These are phyloP conservation scores for Fragum sueziense DNA, from an alignment of 2,888 invertebrate species.

Conservation along the genomic window DNA sequence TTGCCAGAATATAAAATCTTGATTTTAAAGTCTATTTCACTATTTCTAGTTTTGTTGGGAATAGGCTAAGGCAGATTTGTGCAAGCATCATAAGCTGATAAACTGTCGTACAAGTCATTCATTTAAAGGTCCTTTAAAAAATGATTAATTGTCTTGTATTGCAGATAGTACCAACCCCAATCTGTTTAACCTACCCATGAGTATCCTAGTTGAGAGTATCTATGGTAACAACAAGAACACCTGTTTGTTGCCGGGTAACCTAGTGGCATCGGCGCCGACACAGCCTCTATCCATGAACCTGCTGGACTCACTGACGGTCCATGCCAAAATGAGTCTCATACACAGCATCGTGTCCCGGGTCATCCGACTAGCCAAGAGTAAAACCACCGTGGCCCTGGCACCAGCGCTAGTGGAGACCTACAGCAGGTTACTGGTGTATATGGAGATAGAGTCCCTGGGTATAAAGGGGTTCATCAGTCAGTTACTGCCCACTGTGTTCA, in stretches of 20 bases:
- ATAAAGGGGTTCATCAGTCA: slow-evolving; percentile 98
- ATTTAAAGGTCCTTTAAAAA: no score
- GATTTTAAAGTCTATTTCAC: not conserved
- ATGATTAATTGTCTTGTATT: no score
- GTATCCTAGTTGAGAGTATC: slow-evolving; percentile 93
- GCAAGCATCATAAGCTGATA: no score
- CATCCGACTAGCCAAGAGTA: slow-evolving; percentile 93
- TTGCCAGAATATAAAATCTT: no score
- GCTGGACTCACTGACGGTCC: slow-evolving; percentile 95
- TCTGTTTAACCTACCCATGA: slow-evolving; percentile 95
- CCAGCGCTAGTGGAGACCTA: slow-evolving; percentile 98
- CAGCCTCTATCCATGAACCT: slow-evolving; percentile 95
- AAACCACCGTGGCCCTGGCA: slow-evolving; percentile 90
- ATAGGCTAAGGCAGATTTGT: no score
- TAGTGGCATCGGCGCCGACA: slow-evolving; percentile 87
- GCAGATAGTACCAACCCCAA: slow-evolving; percentile 90
- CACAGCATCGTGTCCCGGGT: slow-evolving; percentile 90
- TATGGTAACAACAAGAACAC: slow-evolving; percentile 83
- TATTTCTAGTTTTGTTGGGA: no score
- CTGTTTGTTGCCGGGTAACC: slow-evolving; percentile 81
- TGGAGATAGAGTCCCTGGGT: slow-evolving; percentile 97
- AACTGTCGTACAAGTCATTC: no score
- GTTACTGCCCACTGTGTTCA: slow-evolving; percentile 94
- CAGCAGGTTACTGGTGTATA: slow-evolving; percentile 95
- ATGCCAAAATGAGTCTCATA: slow-evolving; percentile 95